phyloP scores from a whole-genome alignment of 2,888 invertebrate species.

The Lasius fuliginosus region DNA sequence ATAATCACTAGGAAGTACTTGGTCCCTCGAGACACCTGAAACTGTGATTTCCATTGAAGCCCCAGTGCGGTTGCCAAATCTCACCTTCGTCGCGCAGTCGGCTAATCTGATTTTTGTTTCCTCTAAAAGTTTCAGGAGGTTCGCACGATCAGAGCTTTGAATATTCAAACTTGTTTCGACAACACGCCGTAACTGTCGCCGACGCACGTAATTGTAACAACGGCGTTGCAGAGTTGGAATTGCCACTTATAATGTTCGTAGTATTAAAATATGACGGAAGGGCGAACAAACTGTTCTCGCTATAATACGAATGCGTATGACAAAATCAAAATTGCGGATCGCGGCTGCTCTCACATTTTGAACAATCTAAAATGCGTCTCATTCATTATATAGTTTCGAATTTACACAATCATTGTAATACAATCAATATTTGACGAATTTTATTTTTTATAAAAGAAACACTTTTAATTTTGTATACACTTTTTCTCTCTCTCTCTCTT shows the following conservation, averaged over 20 bases:
- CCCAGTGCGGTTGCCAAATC: conserved; percentile 38
- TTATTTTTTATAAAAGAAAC: background rate
- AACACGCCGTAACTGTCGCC: conserved; percentile 57
- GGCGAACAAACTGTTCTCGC: conserved; percentile 15
- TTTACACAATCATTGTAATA: background rate
- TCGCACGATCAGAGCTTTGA: conserved; percentile 60
- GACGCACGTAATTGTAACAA: conserved; percentile 47
- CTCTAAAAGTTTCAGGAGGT: conserved; percentile 54
- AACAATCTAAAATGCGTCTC: background rate
- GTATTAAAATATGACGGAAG: conserved; percentile 25
- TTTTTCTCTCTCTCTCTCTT: background rate
- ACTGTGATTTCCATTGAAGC: conserved; percentile 20
- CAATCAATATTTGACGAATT: background rate
- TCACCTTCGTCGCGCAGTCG: conserved; percentile 25
- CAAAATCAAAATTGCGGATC: conserved; percentile 14
- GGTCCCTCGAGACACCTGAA: background rate
- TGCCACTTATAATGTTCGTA: conserved; percentile 47
- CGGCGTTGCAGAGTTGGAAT: conserved; percentile 42
- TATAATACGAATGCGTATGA: background rate
- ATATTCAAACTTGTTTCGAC: conserved; percentile 70
- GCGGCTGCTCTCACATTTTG: background rate
- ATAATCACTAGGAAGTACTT: conserved; percentile 14
- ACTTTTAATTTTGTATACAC: background rate
- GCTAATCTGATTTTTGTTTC: conserved; percentile 67
- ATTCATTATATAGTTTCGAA: background rate